Evolutionary conservation across 1,140 invertebrate genomes (phyloP).

Genomic region (Sycophila sp.): DNA sequence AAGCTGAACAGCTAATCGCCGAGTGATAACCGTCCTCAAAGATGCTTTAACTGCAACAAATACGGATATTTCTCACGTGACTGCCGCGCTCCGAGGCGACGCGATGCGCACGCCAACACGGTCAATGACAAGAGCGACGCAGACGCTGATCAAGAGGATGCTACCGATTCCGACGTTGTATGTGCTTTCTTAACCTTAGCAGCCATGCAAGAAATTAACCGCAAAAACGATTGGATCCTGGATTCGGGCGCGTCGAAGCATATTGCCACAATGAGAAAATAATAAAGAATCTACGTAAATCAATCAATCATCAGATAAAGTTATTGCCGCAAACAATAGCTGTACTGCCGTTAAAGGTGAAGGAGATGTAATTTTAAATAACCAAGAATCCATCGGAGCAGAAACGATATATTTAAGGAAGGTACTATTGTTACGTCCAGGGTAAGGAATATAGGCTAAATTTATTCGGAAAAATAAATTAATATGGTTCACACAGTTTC

Average conservation of each 20-base stretch:
- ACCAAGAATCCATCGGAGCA: too few relatives aligned
- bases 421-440: too few relatives aligned
- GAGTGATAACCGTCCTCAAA: not conserved
- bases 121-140: not conserved
- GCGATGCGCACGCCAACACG: not conserved
- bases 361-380: not conserved
- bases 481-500: too few relatives aligned
- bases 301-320: not conserved
- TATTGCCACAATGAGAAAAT: not conserved
- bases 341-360: not conserved
- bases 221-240: not conserved
- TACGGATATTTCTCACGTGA: too few relatives aligned
- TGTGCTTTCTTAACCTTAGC: not conserved
- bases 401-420: not conserved
- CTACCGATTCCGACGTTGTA: not conserved
- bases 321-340: not conserved
- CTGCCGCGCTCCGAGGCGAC: too few relatives aligned
- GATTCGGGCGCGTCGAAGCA: not conserved
- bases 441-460: too few relatives aligned
- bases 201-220: not conserved
- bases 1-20: not conserved
- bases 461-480: too few relatives aligned
- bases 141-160: not conserved
- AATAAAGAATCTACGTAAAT: not conserved
- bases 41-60: not conserved